These are phyloP conservation scores for Tinamus guttatus DNA, from an alignment of 2,113 vertebrate genomes.

Conservation along the genomic window DNA sequence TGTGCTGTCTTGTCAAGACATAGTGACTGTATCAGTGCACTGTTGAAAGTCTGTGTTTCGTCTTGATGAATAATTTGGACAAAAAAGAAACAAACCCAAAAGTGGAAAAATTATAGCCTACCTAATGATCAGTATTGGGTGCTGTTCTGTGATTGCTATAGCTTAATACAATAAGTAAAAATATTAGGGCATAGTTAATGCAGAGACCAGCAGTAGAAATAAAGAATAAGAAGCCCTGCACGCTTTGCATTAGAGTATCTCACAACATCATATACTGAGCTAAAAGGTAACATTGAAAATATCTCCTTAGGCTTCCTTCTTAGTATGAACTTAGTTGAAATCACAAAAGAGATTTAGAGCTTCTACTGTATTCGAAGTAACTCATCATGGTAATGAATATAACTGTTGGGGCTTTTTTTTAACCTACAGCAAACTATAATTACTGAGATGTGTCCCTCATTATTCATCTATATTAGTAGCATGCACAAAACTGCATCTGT, in stretches of 20 bases:
- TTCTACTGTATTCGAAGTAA: conserved; percentile 31
- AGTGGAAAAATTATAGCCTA: not conserved
- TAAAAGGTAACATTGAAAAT: not conserved
- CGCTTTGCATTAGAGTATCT: not conserved
- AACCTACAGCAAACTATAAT: not conserved
- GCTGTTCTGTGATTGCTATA: not conserved
- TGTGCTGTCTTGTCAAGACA: not conserved
- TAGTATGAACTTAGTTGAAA: conserved; percentile 9
- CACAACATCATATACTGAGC: not conserved
- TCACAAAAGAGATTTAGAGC: not conserved
- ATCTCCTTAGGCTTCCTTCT: conserved; percentile 16
- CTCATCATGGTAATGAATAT: not conserved
- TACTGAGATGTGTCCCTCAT: not conserved
- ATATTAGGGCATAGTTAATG: not conserved
- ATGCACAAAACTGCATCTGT: not conserved
- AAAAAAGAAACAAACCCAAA: not conserved
- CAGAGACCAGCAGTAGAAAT: not conserved
- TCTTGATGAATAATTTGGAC: not conserved
- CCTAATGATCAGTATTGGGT: not conserved
- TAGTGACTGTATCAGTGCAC: not conserved
- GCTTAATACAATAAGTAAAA: not conserved
- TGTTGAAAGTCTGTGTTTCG: not conserved
- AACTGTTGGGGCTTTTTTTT: conserved; percentile 22
- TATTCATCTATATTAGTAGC: conserved; percentile 4
- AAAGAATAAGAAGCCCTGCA: not conserved